Conservation (phyloP, 2,888 invertebrate species). For the Xestobium rufovillosum region DNA sequence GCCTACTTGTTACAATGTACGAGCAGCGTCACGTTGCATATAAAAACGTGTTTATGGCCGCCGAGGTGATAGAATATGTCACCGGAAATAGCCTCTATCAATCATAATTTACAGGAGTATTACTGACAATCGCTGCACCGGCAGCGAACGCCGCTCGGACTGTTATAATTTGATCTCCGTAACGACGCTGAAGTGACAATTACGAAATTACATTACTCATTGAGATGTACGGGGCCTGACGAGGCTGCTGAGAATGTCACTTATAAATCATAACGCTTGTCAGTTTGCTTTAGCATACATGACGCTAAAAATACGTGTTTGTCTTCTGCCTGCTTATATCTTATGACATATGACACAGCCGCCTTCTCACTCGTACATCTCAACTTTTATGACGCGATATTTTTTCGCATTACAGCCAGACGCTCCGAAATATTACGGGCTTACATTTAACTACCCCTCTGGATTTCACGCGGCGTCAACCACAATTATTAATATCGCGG, state of each 20-base stretch:
- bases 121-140: constrained; percentile 33
- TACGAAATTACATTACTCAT: constrained; percentile 43
- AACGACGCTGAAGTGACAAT: constrained; percentile 41
- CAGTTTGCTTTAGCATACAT: constrained; percentile 31
- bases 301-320: constrained; percentile 38
- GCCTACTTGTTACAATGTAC: constrained; percentile 40
- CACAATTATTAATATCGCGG: too few species aligned
- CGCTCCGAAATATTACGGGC: too few species aligned
- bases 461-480: too few species aligned
- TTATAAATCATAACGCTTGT: constrained; percentile 40
- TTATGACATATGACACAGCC: constrained; percentile 34
- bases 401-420: too few species aligned
- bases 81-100: constrained; percentile 41
- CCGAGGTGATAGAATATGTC: constrained; percentile 40
- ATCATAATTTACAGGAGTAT: constrained; percentile 37
- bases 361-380: too few species aligned
- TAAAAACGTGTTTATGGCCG: constrained; percentile 41
- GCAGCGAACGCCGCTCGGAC: constrained; percentile 25
- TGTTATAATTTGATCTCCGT: constrained; percentile 38
- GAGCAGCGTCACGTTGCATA: constrained; percentile 38
- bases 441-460: too few species aligned
- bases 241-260: constrained; percentile 33
- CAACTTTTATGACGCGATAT: too few species aligned
- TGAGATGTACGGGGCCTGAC: constrained; percentile 39
- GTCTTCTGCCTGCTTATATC: constrained; percentile 35